Base-by-base conservation (phyloP, 2,888 invertebrate genomes). In the Chaitophorus viminalis region DNA sequence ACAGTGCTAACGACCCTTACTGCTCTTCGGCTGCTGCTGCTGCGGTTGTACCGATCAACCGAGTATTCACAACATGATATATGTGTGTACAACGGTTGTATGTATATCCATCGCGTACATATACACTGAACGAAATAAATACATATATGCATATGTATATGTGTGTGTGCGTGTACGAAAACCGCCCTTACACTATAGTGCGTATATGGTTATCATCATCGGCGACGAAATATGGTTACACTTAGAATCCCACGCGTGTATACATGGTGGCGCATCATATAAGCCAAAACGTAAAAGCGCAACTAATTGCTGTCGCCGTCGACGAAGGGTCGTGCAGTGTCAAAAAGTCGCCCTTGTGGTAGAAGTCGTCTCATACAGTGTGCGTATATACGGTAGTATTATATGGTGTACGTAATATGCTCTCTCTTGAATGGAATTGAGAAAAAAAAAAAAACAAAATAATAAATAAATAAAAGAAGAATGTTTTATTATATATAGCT, bases 201-300 rank as follows among this genome's bases (percentile, higher is more conserved):
- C 25, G 31, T 54, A 31, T 21, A 52, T 54, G 31, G 70, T 29
- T 14, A 54, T 33, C 36, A 46, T 54, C 25, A 33, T n/a, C 60
- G 78, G 25, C 54, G 68, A 70, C 79, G 70, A 72, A 86, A 86
- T 86, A 86, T 79, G 79, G 79, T 86, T 79, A 86, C 86, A 86
- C 85, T 85, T 85, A 85, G 85, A 70, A 6, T n/a, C 31, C 6
- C 60, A 65, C 17, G n/a, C 8, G n/a, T n/a, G n/a, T n/a, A n/a
- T n/a, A 17, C 17, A 17, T 74, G 60, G 8, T 17, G 25, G 36
- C 31, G 77, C 77, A 70, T 85, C 68, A 85, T 52, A 85, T 70
- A 85, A 85, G 68, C 70, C 86, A 79, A 86, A 86, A 79, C 78
- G 79, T 86, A 79, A 86, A 86, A 86, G 86, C 86, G 72, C 86